These are phyloP conservation scores for Tenthredo amoena DNA, from an alignment of 2,888 invertebrate species.

Conservation along the genomic window DNA sequence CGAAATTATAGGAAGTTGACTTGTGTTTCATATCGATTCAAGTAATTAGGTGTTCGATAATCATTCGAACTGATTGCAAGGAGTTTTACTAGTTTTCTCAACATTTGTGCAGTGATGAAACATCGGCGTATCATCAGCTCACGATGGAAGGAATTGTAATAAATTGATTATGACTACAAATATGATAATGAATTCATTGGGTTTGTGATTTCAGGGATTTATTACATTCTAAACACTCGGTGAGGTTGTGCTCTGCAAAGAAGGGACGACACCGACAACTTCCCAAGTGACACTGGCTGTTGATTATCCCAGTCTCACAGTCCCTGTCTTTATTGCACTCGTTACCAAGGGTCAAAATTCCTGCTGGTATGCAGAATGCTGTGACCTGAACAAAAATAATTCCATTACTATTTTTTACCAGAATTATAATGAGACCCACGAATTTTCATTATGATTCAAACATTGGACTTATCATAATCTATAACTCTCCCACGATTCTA, in stretches of 20 bases:
- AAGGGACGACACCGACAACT: conserved; percentile 91
- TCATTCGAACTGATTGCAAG: background rate
- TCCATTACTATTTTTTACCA: background rate
- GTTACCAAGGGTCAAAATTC: conserved; percentile 80
- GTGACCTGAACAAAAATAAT: conserved; percentile 59
- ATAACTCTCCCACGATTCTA: background rate
- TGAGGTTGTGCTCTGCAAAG: conserved; percentile 88
- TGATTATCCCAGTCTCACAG: conserved; percentile 82
- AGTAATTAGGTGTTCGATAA: background rate
- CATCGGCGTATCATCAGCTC: background rate
- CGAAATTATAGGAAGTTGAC: background rate
- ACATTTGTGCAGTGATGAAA: background rate
- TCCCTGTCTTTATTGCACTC: conserved; percentile 83
- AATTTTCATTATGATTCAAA: background rate
- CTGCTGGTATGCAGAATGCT: conserved; percentile 60
- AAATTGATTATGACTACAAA: background rate
- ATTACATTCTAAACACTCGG: conserved; percentile 90
- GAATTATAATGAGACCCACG: background rate
- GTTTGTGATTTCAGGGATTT: background rate
- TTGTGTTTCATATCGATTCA: background rate
- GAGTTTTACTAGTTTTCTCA: background rate
- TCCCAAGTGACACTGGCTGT: conserved; percentile 85
- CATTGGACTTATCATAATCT: too few relatives aligned
- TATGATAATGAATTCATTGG: background rate
- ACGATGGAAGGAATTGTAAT: background rate